Conservation (phyloP, 2,888 invertebrate species). For the Cephus spinipes region DNA sequence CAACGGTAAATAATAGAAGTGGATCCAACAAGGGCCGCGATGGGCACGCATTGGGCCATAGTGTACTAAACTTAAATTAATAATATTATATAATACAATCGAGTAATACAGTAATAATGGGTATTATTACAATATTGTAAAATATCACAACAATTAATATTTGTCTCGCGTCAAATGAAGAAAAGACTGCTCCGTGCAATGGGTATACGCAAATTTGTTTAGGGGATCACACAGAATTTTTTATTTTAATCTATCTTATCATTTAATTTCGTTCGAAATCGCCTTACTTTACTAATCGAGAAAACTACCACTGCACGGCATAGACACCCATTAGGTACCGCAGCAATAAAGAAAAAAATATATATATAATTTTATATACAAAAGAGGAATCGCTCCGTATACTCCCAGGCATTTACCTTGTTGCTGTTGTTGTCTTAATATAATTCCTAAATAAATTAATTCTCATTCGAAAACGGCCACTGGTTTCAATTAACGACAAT, state of each 20-base stretch:
- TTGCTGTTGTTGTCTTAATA: not conserved
- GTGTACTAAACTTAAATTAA: conserved; percentile 14
- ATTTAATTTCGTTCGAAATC: not conserved
- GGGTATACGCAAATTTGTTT: not conserved
- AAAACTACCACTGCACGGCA: conserved; percentile 1
- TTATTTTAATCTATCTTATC: not conserved
- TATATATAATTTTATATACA: conserved; percentile 36
- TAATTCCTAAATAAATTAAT: conserved; percentile 31
- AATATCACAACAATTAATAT: conserved; percentile 65
- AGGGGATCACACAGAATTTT: not conserved
- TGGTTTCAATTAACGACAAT: conserved; percentile 21
- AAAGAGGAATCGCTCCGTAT: conserved; percentile 39
- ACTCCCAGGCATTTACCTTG: conserved; percentile 21
- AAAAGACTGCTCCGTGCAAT: conserved; percentile 32
- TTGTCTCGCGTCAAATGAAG: conserved; percentile 49
- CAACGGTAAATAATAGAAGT: conserved; percentile 50
- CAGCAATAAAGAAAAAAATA: conserved; percentile 24
- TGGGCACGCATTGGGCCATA: conserved; percentile 5
- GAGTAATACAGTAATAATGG: conserved; percentile 59
- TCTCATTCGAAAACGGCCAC: conserved; percentile 18
- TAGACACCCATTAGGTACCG: conserved; percentile 13
- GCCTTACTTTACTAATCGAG: not conserved
- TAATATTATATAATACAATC: conserved; percentile 51
- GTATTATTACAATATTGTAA: conserved; percentile 59
- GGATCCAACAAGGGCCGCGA: conserved; percentile 17